These are phyloP conservation scores for Oscheius sp. DNA, from an alignment of 1,140 invertebrate genomes.

Conservation along the genomic window DNA sequence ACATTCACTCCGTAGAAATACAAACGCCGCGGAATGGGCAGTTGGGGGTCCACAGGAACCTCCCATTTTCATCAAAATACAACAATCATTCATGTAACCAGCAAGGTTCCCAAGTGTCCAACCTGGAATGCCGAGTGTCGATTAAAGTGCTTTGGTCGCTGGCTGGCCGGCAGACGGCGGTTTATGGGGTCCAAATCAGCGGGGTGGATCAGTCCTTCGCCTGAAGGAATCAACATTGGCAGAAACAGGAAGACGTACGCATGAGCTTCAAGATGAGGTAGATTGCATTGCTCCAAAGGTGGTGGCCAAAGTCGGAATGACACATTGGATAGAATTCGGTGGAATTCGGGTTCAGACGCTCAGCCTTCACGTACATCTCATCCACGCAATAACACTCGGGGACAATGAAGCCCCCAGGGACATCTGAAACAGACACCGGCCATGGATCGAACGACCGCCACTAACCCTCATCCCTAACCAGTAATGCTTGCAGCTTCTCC, in stretches of 20 bases:
- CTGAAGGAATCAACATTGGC: constrained; percentile 30
- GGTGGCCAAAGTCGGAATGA: constrained; percentile 64
- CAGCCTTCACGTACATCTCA: constrained; percentile 74
- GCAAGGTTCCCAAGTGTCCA: constrained; percentile 41
- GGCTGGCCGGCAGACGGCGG: constrained; percentile 89
- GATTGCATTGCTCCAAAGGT: constrained; percentile 86
- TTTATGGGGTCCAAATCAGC: constrained; percentile 93
- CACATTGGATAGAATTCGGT: constrained; percentile 64
- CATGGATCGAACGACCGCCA: not conserved
- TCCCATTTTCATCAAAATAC: not conserved
- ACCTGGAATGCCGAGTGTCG: constrained; percentile 96
- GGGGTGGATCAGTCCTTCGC: constrained; percentile 81
- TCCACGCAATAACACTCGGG: constrained; percentile 88
- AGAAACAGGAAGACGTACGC: constrained; percentile 61
- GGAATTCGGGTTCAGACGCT: constrained; percentile 73
- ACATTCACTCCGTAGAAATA: not conserved
- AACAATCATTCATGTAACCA: not conserved
- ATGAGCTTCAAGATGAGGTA: constrained; percentile 88
- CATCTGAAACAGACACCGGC: not conserved
- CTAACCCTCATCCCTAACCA: constrained; percentile 49
- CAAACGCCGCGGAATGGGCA: too few relatives aligned
- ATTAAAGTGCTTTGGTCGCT: constrained; percentile 74
- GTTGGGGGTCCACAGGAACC: too few relatives aligned
- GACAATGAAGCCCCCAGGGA: constrained; percentile 65
- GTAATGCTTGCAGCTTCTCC: constrained; percentile 69